A percentile compares a stretch with the other conserved stretches of the same genome.
phyloP scores from a whole-genome alignment of 1,140 invertebrate genomes.

The Pogonus chalceus region DNA sequence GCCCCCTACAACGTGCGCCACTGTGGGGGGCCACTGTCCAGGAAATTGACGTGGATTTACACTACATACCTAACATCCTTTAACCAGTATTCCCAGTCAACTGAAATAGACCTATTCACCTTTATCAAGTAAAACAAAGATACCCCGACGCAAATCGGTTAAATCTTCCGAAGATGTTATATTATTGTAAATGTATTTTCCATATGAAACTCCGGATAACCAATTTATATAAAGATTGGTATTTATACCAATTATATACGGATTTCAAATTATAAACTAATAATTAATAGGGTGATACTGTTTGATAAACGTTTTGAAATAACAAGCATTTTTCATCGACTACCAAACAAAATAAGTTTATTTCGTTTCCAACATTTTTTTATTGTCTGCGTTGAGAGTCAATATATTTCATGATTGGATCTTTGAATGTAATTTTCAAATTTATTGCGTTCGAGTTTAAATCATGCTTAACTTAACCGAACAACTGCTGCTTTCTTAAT shows the following conservation, averaged over 20 bases:
- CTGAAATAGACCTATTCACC: no score
- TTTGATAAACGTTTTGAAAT: not conserved
- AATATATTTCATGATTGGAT: not conserved
- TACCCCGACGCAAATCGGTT: not conserved
- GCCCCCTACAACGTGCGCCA: slow-evolving; percentile 9
- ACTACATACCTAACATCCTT: not conserved
- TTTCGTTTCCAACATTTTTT: not conserved
- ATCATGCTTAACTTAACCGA: not conserved
- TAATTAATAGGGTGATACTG: slow-evolving; percentile 5
- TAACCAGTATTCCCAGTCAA: not conserved
- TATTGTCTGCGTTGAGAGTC: no score
- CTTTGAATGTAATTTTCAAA: not conserved
- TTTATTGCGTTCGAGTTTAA: not conserved
- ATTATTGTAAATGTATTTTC: slow-evolving; percentile 19
- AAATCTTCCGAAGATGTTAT: not conserved
- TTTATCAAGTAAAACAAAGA: no score
- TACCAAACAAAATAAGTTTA: not conserved
- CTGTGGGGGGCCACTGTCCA: slow-evolving; percentile 22
- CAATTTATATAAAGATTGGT: slow-evolving; percentile 19
- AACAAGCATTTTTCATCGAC: not conserved
- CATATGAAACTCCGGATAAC: slow-evolving; percentile 14
- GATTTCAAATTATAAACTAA: slow-evolving; percentile 9
- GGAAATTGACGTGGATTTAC: slow-evolving; percentile 1
- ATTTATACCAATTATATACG: slow-evolving; percentile 20
- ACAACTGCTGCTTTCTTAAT: no score